These are phyloP conservation scores for Nothobranchius furzeri DNA, from an alignment of 2,113 vertebrate genomes.

Conservation along the genomic window DNA sequence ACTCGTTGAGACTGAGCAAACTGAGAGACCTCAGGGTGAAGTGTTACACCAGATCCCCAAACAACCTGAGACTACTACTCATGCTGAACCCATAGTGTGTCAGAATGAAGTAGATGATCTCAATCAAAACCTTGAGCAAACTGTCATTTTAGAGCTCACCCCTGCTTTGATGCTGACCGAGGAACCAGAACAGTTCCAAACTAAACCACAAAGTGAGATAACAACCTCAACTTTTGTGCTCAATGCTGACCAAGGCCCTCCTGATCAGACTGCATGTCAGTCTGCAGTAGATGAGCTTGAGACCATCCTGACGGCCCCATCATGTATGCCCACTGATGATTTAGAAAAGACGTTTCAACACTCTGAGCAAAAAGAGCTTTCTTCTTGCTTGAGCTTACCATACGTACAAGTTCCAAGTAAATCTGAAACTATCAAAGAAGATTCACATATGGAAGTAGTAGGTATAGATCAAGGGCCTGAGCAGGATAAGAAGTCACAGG, in stretches of 20 bases:
- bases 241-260: constrained; percentile 39
- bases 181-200: constrained; percentile 61
- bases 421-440: constrained; percentile 23
- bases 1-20: constrained; percentile 33
- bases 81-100: constrained; percentile 36
- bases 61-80: constrained; percentile 22
- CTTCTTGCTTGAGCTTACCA: constrained; percentile 27
- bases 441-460: constrained; percentile 30
- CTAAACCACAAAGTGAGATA: constrained; percentile 32
- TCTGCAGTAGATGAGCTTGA: constrained; percentile 21
- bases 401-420: constrained; percentile 30
- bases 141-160: constrained; percentile 69
- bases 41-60: constrained; percentile 50
- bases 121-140: constrained; percentile 61
- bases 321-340: constrained; percentile 39
- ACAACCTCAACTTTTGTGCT: constrained; percentile 33
- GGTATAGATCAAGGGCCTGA: constrained; percentile 16
- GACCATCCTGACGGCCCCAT: constrained; percentile 9
- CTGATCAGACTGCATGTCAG: constrained; percentile 14
- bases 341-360: constrained; percentile 45
- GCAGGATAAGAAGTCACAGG: constrained; percentile 16
- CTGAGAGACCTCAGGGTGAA: constrained; percentile 30
- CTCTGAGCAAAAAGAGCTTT: constrained; percentile 36
- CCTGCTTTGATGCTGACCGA: constrained; percentile 54
- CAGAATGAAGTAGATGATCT: constrained; percentile 35